Percentiles rank a stretch among this genome's conserved stretches.
Evolutionary conservation across 2,797 vertebrate genomes (phyloP).

Genomic region (Aulostomus chinensis): DNA sequence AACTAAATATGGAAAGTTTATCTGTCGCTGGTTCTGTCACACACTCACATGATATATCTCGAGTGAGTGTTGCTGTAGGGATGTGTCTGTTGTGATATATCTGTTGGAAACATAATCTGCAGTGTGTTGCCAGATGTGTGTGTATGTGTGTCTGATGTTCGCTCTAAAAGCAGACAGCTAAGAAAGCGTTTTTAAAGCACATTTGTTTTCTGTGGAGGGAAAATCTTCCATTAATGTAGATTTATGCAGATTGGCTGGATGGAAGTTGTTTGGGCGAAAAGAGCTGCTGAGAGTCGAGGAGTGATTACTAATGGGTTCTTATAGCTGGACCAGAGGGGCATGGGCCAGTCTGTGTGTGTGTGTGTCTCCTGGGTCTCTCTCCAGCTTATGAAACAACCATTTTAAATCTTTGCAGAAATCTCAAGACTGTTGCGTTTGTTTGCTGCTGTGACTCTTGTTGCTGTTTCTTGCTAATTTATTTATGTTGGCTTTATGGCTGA

Average conservation of each 20-base stretch:
- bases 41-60: slow-evolving; percentile 2
- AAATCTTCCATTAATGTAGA: slow-evolving; percentile 64
- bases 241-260: slow-evolving; percentile 70
- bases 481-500: slow-evolving; percentile 30
- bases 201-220: slow-evolving; percentile 57
- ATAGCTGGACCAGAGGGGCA: slow-evolving; percentile 51
- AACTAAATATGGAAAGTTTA: too few species aligned
- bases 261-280: slow-evolving; percentile 63
- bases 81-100: slow-evolving; percentile 16
- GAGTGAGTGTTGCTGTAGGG: slow-evolving; percentile 3
- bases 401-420: slow-evolving; percentile 42
- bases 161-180: slow-evolving; percentile 36
- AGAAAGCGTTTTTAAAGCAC: slow-evolving; percentile 48
- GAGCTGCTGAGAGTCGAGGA: slow-evolving; percentile 59
- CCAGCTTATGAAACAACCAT: slow-evolving; percentile 33
- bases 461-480: slow-evolving; percentile 42
- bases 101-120: slow-evolving; percentile 13
- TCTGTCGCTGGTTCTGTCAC: slow-evolving; percentile 6
- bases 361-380: slow-evolving; percentile 7
- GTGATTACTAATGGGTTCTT: slow-evolving; percentile 67
- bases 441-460: slow-evolving; percentile 30
- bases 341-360: slow-evolving; percentile 19
- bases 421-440: slow-evolving; percentile 21
- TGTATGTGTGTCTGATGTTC: slow-evolving; percentile 8
- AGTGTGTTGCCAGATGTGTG: slow-evolving; percentile 8